Conservation (phyloP, 2,113 vertebrate species). For the Pagrus major region DNA sequence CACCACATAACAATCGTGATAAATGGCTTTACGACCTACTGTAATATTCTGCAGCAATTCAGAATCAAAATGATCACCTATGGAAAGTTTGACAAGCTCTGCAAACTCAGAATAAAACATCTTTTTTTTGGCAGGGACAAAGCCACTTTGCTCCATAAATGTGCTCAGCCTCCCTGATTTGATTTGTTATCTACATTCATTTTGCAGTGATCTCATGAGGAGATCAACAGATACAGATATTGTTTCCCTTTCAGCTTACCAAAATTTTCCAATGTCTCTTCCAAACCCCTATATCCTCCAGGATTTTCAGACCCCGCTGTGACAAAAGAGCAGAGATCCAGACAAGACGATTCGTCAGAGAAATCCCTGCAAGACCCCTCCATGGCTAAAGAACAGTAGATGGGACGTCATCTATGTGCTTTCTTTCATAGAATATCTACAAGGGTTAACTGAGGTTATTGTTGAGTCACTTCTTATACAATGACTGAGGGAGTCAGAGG, state of each 20-base stretch:
- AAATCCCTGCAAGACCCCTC: constrained; percentile 47
- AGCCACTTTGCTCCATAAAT: constrained; percentile 22
- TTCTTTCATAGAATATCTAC: constrained; percentile 17
- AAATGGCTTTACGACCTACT: background rate
- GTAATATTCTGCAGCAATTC: background rate
- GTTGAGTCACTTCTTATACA: constrained; percentile 37
- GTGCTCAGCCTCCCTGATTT: constrained; percentile 50
- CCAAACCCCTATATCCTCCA: constrained; percentile 62
- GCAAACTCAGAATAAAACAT: background rate
- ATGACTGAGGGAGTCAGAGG: background rate
- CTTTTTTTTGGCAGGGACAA: constrained; percentile 13
- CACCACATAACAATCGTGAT: background rate
- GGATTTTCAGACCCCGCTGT: constrained; percentile 72
- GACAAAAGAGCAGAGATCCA: constrained; percentile 54
- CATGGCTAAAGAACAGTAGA: constrained; percentile 56
- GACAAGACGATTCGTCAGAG: constrained; percentile 58
- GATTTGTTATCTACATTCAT: constrained; percentile 52
- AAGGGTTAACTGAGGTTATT: constrained; percentile 25
- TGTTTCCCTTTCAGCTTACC: constrained; percentile 50
- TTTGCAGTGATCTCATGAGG: constrained; percentile 53
- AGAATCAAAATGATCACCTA: background rate
- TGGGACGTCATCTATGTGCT: background rate
- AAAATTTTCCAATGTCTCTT: constrained; percentile 49
- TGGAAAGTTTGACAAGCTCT: background rate
- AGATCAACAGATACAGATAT: constrained; percentile 38